These are phyloP conservation scores for Spodoptera picta DNA, from an alignment of 2,888 invertebrate genomes.

Conservation along the genomic window DNA sequence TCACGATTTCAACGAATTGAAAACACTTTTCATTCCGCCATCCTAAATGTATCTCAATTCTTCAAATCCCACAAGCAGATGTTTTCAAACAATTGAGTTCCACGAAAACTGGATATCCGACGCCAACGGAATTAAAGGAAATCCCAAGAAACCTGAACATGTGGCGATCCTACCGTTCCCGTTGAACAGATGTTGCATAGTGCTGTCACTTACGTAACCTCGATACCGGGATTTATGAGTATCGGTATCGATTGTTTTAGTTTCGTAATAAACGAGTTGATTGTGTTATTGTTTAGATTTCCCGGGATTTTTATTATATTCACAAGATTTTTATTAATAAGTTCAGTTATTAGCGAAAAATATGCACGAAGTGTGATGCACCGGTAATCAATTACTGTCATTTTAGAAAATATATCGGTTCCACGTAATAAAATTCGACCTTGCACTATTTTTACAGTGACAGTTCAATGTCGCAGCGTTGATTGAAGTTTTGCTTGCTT, in stretches of 20 bases:
- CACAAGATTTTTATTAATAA: slow-evolving; percentile 2
- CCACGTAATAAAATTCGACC: slow-evolving; percentile 11
- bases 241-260: slow-evolving; percentile 21
- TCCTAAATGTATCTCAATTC: slow-evolving; percentile 8
- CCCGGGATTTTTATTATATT: slow-evolving; percentile 8
- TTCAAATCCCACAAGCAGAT: slow-evolving; percentile 10
- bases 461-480: slow-evolving; percentile 40
- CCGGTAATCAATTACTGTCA: slow-evolving; percentile 20
- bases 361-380: background rate
- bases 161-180: slow-evolving; percentile 9
- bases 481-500: slow-evolving; percentile 38
- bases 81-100: slow-evolving; percentile 27
- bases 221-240: slow-evolving; percentile 39
- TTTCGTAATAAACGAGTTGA: slow-evolving; percentile 17
- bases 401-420: slow-evolving; percentile 15
- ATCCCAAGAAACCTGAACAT: slow-evolving; percentile 30
- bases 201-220: slow-evolving; percentile 40
- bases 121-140: slow-evolving; percentile 31
- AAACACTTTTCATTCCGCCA: no score
- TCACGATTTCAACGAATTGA: no score
- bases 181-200: slow-evolving; percentile 45
- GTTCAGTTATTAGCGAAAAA: no score
- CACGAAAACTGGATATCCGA: slow-evolving; percentile 11
- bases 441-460: slow-evolving; percentile 18
- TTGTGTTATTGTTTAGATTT: slow-evolving; percentile 22